A percentile compares a stretch with the other conserved stretches of the same genome.
Evolutionary conservation across 2,113 vertebrate species (phyloP).

Genomic region (Macrotus californicus): DNA sequence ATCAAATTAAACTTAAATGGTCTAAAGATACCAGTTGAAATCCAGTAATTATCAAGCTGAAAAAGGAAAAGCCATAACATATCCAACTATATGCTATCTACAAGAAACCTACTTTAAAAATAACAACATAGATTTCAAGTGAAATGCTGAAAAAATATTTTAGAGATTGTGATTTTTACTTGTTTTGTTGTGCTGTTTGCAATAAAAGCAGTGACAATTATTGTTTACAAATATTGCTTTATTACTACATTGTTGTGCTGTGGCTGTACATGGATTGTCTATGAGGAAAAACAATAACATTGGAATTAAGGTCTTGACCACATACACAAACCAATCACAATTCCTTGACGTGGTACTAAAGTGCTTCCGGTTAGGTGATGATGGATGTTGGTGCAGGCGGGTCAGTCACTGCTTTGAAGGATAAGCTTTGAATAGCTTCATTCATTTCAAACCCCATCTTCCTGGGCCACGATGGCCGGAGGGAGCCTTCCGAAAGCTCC

Average conservation of each 20-base stretch:
- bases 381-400: conserved; percentile 27
- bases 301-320: conserved; percentile 50
- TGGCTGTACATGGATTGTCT: conserved; percentile 32
- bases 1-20: not conserved
- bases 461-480: conserved; percentile 78
- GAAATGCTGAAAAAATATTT: not conserved
- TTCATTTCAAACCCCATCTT: conserved; percentile 55
- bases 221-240: conserved; percentile 39
- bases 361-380: not conserved
- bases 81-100: not conserved
- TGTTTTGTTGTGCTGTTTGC: conserved; percentile 32
- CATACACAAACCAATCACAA: conserved; percentile 25
- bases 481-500: conserved; percentile 79
- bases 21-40: not conserved
- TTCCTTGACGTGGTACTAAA: conserved; percentile 6
- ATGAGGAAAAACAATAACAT: not conserved
- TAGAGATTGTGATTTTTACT: conserved; percentile 37
- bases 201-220: conserved; percentile 35
- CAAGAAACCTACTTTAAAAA: not conserved
- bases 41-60: not conserved
- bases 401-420: not conserved
- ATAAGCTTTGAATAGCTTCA: not conserved
- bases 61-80: not conserved
- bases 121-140: not conserved
- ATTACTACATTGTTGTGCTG: conserved; percentile 21